These are phyloP conservation scores for Pan paniscus DNA, from an alignment of 2,113 vertebrate genomes.

Conservation along the genomic window DNA sequence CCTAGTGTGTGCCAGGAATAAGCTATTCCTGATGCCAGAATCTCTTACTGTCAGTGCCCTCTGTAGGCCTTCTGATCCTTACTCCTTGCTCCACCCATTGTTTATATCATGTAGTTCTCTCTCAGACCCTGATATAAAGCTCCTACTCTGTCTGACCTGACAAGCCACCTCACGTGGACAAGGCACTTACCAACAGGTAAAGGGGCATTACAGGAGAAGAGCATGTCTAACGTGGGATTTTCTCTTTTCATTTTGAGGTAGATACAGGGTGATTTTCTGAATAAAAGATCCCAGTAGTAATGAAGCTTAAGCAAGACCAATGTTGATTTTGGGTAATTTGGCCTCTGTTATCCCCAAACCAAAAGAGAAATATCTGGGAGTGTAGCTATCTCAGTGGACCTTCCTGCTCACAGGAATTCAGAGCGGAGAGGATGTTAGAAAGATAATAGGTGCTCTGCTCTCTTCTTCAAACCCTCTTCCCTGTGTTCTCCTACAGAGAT, in stretches of 20 bases:
- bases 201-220: background rate
- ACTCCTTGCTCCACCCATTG: too few species aligned
- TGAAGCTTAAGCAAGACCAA: background rate
- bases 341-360: background rate
- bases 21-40: background rate
- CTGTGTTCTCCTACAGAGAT: background rate
- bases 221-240: background rate
- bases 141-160: background rate
- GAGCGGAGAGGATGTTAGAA: too few species aligned
- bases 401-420: background rate
- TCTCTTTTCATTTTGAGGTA: background rate
- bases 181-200: background rate
- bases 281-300: background rate
- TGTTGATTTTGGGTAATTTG: background rate
- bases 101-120: background rate
- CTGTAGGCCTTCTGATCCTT: background rate
- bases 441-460: background rate
- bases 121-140: background rate
- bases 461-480: too few species aligned
- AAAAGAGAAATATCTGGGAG: background rate
- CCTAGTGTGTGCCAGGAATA: background rate
- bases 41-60: background rate
- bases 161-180: background rate
- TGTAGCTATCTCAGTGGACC: rapidly evolving
- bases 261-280: background rate